Base-by-base conservation (phyloP, 1,140 invertebrate species). In the Papilio glaucus region DNA sequence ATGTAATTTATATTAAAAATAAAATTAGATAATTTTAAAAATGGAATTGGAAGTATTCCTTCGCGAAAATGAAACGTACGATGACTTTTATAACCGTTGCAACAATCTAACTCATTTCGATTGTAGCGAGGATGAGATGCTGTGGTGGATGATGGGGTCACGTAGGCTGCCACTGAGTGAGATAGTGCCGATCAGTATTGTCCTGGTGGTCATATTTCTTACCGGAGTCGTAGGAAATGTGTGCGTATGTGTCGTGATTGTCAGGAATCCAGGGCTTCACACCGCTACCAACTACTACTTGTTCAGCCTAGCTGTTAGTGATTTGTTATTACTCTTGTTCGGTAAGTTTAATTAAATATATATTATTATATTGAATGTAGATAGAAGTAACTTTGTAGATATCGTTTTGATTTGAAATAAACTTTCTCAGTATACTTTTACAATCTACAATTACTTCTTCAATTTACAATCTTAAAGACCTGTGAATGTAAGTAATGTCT, bases 221-320 rank as follows among this genome's bases (percentile, higher is more conserved):
- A 96, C 96, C 0, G 98, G 98, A 7, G 94, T 98, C 0, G 84
- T 98, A 33, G 98, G 98, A 1, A 99, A 99, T 86, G 87, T 98
- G 18, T 95, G 95, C 53, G 98, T 98, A 1, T 99, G 98, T 85
- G 94, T 97, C 24, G 98, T 99, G 0, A 98, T 99, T 70, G 94
- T 96, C 3, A 95, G 95, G 76, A 98, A 98, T 84, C 94, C 95
- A 63, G 95, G 95, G 1, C 95, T 98, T 95, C 97, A 97, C 77
- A 97, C 96, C 4, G 96, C 97, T 0, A 98, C 97, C 0, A 99
- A 99, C 85, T 99, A 98, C 86, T 99, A 99, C 91, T 94, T 99
- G 77, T 98, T 99, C 90, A 98, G 96, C 91, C 91, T 97, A 79
- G 96, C 97, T 5, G 94, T 97, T 26, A 97, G 96, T 12, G 97